phyloP scores from a whole-genome alignment of 1,140 invertebrate species.

The Drosophila rufa region DNA sequence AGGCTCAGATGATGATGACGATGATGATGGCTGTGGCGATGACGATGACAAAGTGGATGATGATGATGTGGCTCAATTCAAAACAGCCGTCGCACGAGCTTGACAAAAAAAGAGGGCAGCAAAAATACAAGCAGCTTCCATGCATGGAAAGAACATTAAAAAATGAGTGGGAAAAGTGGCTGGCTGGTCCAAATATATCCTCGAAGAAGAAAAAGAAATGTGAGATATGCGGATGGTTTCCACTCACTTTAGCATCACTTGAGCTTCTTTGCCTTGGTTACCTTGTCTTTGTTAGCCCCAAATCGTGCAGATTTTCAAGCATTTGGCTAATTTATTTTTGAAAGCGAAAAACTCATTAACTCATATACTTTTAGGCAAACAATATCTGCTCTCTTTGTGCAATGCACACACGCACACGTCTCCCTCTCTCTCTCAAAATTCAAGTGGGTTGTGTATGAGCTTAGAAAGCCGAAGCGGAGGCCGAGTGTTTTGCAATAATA shows the following conservation, averaged over 20 bases:
- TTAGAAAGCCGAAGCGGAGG: constrained; percentile 30
- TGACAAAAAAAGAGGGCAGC: constrained; percentile 13
- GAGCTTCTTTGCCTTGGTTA: constrained; percentile 26
- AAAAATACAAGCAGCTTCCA: constrained; percentile 29
- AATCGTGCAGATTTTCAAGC: constrained; percentile 41
- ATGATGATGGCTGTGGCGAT: constrained; percentile 49
- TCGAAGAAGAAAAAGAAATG: neutral
- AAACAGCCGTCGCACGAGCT: constrained; percentile 55
- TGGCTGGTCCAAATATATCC: constrained; percentile 36
- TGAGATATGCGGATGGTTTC: constrained; percentile 29
- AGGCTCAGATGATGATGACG: constrained; percentile 67
- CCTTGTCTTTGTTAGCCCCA: constrained; percentile 7
- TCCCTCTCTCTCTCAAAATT: constrained; percentile 18
- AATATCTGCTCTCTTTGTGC: constrained; percentile 54
- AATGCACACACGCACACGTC: constrained; percentile 30
- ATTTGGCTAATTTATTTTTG: constrained; percentile 56
- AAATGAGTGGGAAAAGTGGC: constrained; percentile 23
- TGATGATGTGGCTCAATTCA: constrained; percentile 76
- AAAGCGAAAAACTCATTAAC: constrained; percentile 54
- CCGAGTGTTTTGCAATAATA: constrained; percentile 73
- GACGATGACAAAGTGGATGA: constrained; percentile 63
- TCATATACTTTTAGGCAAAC: constrained; percentile 72
- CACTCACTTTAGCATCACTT: constrained; percentile 38
- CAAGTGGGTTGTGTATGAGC: constrained; percentile 28
- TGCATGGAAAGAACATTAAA: constrained; percentile 50